phyloP scores from a whole-genome alignment of 2,113 vertebrate genomes.

The Catharus bicknelli region DNA sequence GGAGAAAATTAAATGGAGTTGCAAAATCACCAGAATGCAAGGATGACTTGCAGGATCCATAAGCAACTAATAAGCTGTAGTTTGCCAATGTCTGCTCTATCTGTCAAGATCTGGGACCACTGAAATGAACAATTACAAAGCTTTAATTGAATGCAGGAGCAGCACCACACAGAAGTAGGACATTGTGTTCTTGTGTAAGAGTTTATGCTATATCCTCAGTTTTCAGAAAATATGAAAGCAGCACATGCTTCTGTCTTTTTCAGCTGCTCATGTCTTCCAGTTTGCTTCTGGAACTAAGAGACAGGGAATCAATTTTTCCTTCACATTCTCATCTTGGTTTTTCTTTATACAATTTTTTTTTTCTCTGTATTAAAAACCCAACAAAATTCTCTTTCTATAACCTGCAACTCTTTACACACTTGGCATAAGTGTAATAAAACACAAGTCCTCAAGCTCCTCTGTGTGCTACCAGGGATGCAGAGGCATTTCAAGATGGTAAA shows the following conservation, averaged over 20 bases:
- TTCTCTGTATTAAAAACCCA: background rate
- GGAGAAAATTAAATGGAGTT: constrained; percentile 56
- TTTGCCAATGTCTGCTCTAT: constrained; percentile 19
- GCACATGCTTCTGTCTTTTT: background rate
- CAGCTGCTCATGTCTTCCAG: background rate
- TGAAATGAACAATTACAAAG: background rate
- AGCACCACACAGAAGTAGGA: constrained; percentile 2
- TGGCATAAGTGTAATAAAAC: background rate
- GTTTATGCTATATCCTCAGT: background rate
- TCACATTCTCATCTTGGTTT: background rate
- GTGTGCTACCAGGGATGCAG: background rate
- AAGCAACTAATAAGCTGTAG: background rate
- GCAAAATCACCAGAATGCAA: background rate
- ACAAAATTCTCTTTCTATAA: background rate
- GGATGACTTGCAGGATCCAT: constrained; percentile 62
- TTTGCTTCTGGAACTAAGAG: background rate
- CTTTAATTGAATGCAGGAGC: constrained; percentile 5
- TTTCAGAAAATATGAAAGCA: background rate
- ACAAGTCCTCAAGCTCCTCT: background rate
- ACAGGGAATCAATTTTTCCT: background rate
- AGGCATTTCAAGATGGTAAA: background rate
- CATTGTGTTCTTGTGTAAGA: background rate
- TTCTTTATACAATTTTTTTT: background rate
- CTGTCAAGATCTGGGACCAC: background rate
- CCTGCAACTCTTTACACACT: background rate